Evolutionary conservation across 1,140 invertebrate genomes (phyloP), one percentile per base, ranked within the genome.

Genomic region (Hypsibius dujardini): DNA sequence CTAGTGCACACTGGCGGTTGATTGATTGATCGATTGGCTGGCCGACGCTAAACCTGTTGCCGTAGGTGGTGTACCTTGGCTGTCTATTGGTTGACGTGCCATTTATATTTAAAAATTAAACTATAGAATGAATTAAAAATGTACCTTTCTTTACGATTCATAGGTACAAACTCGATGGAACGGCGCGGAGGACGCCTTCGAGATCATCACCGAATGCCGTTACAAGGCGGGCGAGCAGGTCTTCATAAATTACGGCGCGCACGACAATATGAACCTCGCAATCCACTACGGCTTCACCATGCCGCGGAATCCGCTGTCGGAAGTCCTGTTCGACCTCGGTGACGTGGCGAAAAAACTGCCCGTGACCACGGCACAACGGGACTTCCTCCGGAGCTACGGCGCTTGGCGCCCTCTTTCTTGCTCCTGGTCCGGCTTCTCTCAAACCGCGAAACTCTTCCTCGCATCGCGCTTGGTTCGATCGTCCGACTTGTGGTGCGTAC

Each of bases 221-320:
- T 83, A 83, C 72, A 74, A 78, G 45, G 80, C 81, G 73, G 81
- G 83, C 74, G 78, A 83, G 15, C 85, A 89, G 80, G 82, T 88
- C 71, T 89, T 87, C 76, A 88, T 90, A 62, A 87, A 84, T 73
- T 90, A 90, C 77, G 88, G 88, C 1, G 76, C 83, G 7, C 84
- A 89, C 76, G 80, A 84, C 71, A 90, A 87, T 79, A 74, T 81
- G 1, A 85, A 85, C 74, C 79, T 90, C 1, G 83, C 87, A 70
- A 76, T 84, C 0, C 86, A 90, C 72, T 90, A 90, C 78, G 88
- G 88, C 0, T 90, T 90, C 78, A 83, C 83, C 71, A 77, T 88
- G 50, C 77, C 81, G 3, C 74, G 79, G 7, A 88, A 89, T 80
- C 75, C 77, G 40, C 78, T 86, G 74, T 86, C 87, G 77, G 80